Evolutionary conservation across 2,113 vertebrate species (phyloP), one percentile per base, ranked within the genome.

Genomic region (Paramormyrops kingsleyae): DNA sequence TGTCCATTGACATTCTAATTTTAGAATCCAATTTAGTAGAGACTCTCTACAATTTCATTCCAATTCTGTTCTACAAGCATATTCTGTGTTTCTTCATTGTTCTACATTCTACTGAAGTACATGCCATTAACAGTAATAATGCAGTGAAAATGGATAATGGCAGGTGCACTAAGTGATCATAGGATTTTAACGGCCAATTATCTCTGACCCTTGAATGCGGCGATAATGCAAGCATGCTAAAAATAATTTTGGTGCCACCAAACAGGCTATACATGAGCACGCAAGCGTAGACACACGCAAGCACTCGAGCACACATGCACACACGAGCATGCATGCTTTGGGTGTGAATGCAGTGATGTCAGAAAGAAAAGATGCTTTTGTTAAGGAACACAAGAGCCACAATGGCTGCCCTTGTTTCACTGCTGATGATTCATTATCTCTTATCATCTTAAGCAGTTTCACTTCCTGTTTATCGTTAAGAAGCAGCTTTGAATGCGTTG

Each of bases 141-240:
- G 93, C 92, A 92, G 91, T 92, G 89, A 88, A 93, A 92, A 94
- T 92, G 93, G 89, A 92, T 94, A 94, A 94, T 94, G 94, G 93
- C 94, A 94, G 92, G 92, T 94, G 92, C 91, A 94, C 94, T 94
- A 94, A 93, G 93, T 94, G 94, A 95, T 95, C 93, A 94, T 94
- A 92, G 92, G 92, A 93, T 93, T 95, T 95, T 94, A 95, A 95
- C 93, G 93, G n/a, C 49, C 31, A 35, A 27, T 87, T 87, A 35
- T 53, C 85, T 53, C 27, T 39, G 27, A 87, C 50, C 49, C 85
- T 87, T 56, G 31, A 53, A 87, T 15, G 8, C 7, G 85, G 85
- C 17, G 5, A 5, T 27, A 35, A n/a, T 87, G n/a, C 50, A 53
- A 39, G 84, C 21, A 27, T 35, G 84, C 53, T 53, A 31, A 53